These are phyloP conservation scores for Ladona fulva DNA, from an alignment of 1,140 invertebrate species.

Conservation along the genomic window DNA sequence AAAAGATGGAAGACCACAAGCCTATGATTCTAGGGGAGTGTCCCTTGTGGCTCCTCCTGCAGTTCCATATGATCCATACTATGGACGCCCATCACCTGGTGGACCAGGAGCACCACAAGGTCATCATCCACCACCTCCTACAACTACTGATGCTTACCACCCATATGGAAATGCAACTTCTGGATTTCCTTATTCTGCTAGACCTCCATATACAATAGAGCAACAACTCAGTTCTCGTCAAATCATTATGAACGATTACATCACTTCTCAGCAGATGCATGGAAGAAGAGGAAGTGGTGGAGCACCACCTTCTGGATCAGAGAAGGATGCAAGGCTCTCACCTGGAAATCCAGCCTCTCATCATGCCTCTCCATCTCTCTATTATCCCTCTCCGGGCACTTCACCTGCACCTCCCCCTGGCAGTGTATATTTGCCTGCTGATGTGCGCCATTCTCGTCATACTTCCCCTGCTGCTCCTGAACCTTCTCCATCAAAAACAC, in stretches of 20 bases:
- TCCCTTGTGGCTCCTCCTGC: not conserved
- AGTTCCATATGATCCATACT: slow-evolving; percentile 12
- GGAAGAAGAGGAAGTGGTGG: slow-evolving; percentile 35
- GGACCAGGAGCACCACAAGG: not conserved
- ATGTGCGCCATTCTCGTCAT: slow-evolving; percentile 20
- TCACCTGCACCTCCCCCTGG: slow-evolving; percentile 15
- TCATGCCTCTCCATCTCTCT: slow-evolving; percentile 32
- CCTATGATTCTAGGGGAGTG: not conserved
- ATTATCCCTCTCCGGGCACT: slow-evolving; percentile 27
- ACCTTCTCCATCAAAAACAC: slow-evolving; percentile 27
- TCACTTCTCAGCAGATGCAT: slow-evolving; percentile 85
- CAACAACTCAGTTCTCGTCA: slow-evolving; percentile 59
- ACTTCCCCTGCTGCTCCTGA: slow-evolving; percentile 24
- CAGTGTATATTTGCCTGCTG: slow-evolving; percentile 14
- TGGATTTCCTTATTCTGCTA: slow-evolving; percentile 28
- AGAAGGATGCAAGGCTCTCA: slow-evolving; percentile 20
- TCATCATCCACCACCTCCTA: not conserved
- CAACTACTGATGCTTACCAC: not conserved
- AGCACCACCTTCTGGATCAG: slow-evolving; percentile 18
- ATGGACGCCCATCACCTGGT: not conserved
- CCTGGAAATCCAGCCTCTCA: slow-evolving; percentile 33
- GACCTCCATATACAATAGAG: slow-evolving; percentile 54
- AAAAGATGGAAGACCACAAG: not conserved
- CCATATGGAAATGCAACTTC: slow-evolving; percentile 1
- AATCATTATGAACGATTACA: slow-evolving; percentile 84